Conservation (phyloP, 2,888 invertebrate species). For the Geophilus truncorum region DNA sequence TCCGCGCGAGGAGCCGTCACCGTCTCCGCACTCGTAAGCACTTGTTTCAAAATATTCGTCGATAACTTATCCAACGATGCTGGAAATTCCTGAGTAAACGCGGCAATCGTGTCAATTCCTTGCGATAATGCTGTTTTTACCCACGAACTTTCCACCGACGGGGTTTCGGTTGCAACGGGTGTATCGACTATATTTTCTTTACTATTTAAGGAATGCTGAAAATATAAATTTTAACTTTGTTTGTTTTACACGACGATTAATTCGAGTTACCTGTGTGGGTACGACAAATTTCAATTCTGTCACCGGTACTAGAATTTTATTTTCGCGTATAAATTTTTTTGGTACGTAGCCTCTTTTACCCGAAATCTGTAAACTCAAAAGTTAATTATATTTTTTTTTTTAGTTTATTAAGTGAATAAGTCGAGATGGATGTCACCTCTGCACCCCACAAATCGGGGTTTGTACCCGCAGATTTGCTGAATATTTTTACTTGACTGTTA, state of each 20-base stretch:
- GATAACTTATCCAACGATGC: neutral
- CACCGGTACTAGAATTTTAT: conserved; percentile 49
- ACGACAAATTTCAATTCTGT: neutral
- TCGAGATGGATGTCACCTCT: too few relatives aligned
- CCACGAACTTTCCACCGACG: neutral
- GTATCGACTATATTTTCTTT: too few relatives aligned
- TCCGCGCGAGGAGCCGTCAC: neutral
- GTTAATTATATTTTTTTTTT: neutral
- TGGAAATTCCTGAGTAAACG: neutral
- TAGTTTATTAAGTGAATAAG: neutral
- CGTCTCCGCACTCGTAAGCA: neutral
- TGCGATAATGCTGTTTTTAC: neutral
- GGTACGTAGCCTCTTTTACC: conserved; percentile 65
- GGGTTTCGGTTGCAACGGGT: neutral
- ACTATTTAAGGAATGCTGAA: too few relatives aligned
- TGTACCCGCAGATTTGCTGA: conserved; percentile 65
- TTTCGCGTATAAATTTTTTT: conserved; percentile 58
- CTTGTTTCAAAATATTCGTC: neutral
- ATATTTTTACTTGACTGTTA: conserved; percentile 58
- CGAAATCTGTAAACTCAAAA: conserved; percentile 51
- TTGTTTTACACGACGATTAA: neutral
- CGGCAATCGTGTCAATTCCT: neutral
- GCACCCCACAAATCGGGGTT: conserved; percentile 62
- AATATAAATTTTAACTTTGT: too few relatives aligned
- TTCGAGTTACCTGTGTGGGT: neutral